These are phyloP conservation scores for Petaurus breviceps DNA, from an alignment of 2,113 vertebrate genomes.

Conservation along the genomic window DNA sequence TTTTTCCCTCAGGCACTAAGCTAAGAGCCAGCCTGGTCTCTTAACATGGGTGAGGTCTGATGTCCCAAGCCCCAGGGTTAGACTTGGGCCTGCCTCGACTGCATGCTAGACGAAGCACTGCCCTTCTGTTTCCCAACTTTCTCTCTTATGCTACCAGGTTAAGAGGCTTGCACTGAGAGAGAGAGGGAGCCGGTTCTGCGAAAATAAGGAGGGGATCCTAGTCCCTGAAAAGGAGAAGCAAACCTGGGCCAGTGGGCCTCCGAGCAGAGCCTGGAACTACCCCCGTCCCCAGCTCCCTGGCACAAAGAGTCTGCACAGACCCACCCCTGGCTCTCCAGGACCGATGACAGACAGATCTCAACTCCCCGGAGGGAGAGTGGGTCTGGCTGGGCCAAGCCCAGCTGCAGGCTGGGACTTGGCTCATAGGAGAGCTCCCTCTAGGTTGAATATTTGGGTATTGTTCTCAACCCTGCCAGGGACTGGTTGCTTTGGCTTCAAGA, in stretches of 20 bases:
- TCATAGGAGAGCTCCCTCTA: conserved; percentile 82
- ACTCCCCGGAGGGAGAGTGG: background rate
- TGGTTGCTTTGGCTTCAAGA: background rate
- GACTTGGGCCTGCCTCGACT: background rate
- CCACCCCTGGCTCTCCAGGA: background rate
- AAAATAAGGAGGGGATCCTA: background rate
- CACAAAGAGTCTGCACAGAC: conserved; percentile 11
- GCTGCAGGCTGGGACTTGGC: conserved; percentile 20
- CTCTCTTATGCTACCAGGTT: background rate
- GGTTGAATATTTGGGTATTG: conserved; percentile 77
- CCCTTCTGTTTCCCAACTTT: background rate
- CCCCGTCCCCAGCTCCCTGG: background rate
- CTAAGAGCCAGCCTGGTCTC: background rate
- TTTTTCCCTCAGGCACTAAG: background rate
- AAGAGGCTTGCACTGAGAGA: background rate
- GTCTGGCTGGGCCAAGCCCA: background rate
- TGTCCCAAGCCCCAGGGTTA: background rate
- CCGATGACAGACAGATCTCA: background rate
- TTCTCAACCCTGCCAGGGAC: background rate
- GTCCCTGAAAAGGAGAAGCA: conserved; percentile 41
- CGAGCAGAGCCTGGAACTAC: background rate
- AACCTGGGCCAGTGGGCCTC: conserved; percentile 8
- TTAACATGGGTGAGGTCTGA: conserved; percentile 1
- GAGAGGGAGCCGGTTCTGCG: background rate
- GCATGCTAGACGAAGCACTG: conserved; percentile 21